Evolutionary conservation across 2,113 vertebrate species (phyloP).

Genomic region (Alethe diademata): DNA sequence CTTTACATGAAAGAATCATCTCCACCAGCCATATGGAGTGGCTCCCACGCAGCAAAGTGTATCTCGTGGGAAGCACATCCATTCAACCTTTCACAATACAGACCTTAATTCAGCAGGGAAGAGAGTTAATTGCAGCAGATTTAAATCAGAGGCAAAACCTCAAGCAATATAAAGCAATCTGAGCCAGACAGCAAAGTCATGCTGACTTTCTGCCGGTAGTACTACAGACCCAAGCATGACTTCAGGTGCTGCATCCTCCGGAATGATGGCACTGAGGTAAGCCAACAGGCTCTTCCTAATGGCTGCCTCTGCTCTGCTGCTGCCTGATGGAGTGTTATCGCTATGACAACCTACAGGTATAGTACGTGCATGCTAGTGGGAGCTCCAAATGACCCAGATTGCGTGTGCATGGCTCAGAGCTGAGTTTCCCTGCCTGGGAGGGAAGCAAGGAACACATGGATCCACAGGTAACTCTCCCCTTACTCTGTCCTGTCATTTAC

Average conservation of each 20-base stretch:
- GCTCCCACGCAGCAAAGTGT: neutral
- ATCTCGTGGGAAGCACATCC: neutral
- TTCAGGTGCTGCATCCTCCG: rapidly evolving
- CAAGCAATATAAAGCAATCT: neutral
- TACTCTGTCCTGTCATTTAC: neutral
- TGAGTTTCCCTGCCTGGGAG: neutral
- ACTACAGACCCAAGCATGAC: neutral
- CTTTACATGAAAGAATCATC: neutral
- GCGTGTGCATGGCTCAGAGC: neutral
- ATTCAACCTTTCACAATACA: neutral
- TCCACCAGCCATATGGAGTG: neutral
- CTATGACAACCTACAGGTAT: conserved; percentile 55
- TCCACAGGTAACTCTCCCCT: neutral
- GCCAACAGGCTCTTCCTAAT: neutral
- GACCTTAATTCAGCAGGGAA: neutral
- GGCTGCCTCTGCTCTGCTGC: neutral
- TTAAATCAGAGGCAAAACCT: neutral
- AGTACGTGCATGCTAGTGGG: neutral
- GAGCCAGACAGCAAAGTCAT: neutral
- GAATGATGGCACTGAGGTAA: neutral
- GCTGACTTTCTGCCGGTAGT: neutral
- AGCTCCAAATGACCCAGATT: neutral
- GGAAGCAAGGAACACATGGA: neutral
- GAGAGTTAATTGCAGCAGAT: neutral
- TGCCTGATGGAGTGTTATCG: neutral